Conservation (phyloP, 2,797 vertebrate genomes). For the Thripadectes ignobilis region DNA sequence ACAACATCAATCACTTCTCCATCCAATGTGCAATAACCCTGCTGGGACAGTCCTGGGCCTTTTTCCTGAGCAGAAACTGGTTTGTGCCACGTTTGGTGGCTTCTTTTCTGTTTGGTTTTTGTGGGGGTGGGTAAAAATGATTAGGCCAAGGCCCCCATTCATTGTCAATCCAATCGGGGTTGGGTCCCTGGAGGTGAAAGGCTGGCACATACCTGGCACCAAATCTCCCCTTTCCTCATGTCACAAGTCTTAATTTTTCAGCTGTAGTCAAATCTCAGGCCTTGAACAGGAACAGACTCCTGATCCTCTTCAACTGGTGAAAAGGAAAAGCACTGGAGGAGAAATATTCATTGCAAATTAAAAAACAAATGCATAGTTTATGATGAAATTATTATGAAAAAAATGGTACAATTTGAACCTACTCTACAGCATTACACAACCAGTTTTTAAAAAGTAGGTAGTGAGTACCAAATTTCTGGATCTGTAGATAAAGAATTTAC, state of each 20-base stretch:
- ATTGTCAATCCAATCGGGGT: background rate
- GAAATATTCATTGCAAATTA: background rate
- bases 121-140: background rate
- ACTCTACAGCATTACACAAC: background rate
- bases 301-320: background rate
- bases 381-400: constrained; percentile 19
- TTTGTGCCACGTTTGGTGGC: constrained; percentile 65
- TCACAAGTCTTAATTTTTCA: background rate
- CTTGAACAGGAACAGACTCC: background rate
- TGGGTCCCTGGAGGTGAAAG: constrained; percentile 30
- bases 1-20: constrained; percentile 29
- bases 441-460: constrained; percentile 43
- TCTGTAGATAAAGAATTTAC: constrained; percentile 65
- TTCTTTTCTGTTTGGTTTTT: constrained; percentile 18
- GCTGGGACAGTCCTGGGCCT: constrained; percentile 65
- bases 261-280: background rate
- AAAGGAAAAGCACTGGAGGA: constrained; percentile 20
- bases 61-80: constrained; percentile 76
- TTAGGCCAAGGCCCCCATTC: background rate
- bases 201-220: background rate
- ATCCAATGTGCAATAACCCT: constrained; percentile 62
- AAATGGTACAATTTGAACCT: background rate
- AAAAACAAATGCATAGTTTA: background rate
- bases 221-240: background rate
- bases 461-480: constrained; percentile 36